Evolutionary conservation across 2,888 invertebrate genomes (phyloP).

Genomic region (Tetropium fuscum): DNA sequence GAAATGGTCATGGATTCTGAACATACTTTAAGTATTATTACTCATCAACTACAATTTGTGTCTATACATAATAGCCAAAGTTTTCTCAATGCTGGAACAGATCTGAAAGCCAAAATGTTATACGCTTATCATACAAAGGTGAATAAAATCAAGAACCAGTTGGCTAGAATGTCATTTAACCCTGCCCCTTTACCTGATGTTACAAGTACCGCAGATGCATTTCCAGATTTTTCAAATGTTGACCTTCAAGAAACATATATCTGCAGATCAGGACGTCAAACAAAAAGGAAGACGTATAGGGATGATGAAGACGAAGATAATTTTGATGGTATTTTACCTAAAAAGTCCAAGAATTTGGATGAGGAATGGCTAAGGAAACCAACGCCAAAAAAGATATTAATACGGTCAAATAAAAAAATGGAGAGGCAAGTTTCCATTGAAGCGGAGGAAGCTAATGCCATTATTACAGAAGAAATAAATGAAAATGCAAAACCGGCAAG

Average conservation of each 20-base stretch:
- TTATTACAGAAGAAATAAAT: constrained; percentile 5
- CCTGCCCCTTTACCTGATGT: constrained; percentile 25
- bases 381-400: background rate
- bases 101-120: constrained; percentile 29
- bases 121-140: constrained; percentile 34
- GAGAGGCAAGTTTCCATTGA: constrained; percentile 3
- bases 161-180: constrained; percentile 31
- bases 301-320: constrained; percentile 33
- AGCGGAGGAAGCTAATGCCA: background rate
- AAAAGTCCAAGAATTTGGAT: constrained; percentile 29
- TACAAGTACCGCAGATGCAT: constrained; percentile 9
- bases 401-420: constrained; percentile 17
- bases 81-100: constrained; percentile 32
- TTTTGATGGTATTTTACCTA: constrained; percentile 13
- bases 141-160: constrained; percentile 22
- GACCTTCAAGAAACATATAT: constrained; percentile 30
- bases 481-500: background rate
- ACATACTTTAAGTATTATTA: constrained; percentile 31
- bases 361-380: constrained; percentile 31
- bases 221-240: background rate
- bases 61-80: constrained; percentile 38
- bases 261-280: constrained; percentile 33
- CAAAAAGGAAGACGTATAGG: constrained; percentile 33
- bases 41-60: constrained; percentile 32
- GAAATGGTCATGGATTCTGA: constrained; percentile 40